Conservation (phyloP, 2,797 vertebrate species). For the Sebastes iracundus region DNA sequence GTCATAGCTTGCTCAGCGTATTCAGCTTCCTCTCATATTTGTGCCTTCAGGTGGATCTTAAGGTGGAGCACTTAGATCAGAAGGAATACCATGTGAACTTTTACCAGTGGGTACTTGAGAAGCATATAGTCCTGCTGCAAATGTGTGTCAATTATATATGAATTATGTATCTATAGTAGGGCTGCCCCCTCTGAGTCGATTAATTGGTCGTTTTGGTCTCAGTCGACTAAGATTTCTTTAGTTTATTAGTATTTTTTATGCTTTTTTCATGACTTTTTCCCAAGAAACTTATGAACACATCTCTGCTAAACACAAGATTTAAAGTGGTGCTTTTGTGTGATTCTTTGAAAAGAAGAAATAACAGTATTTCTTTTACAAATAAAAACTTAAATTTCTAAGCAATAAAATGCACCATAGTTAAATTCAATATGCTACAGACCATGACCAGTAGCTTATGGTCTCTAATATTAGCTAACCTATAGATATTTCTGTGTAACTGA, state of each 20-base stretch:
- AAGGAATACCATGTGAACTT: neutral
- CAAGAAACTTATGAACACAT: too few species aligned
- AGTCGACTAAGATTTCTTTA: too few species aligned
- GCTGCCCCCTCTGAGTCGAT: fast-evolving
- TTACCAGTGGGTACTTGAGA: neutral
- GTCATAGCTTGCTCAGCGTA: conserved; percentile 33
- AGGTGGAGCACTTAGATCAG: neutral
- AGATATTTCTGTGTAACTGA: too few species aligned
- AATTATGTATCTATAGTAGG: neutral
- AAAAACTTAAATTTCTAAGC: neutral
- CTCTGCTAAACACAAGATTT: too few species aligned
- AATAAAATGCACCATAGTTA: neutral
- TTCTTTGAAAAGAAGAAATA: neutral
- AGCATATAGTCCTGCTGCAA: neutral
- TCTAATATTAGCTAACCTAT: too few species aligned
- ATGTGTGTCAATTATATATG: neutral
- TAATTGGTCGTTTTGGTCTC: fast-evolving
- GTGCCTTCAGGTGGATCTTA: conserved; percentile 22
- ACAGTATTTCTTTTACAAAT: neutral
- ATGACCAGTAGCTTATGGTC: neutral
- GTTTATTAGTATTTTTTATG: too few species aligned
- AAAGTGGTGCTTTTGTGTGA: too few species aligned
- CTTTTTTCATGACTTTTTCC: too few species aligned
- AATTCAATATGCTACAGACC: neutral
- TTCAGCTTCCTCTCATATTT: conserved; percentile 17